These are phyloP conservation scores for Dicroscelio sp. DNA, from an alignment of 2,888 invertebrate genomes.

Conservation along the genomic window DNA sequence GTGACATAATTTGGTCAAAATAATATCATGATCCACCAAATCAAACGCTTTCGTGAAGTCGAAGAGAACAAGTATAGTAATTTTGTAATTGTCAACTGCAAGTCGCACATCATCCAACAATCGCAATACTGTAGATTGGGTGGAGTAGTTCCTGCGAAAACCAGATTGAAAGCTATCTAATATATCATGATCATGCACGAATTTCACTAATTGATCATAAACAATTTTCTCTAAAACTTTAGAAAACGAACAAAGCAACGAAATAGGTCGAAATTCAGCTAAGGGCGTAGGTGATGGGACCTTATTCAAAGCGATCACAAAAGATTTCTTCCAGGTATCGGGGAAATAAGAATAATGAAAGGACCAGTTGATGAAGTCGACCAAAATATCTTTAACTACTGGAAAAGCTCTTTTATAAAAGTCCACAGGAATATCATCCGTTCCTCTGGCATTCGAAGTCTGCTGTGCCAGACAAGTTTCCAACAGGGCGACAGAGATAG, in stretches of 20 bases:
- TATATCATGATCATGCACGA: not conserved
- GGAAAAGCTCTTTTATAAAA: not conserved
- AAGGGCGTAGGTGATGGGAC: not conserved
- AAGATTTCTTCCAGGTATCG: constrained; percentile 2
- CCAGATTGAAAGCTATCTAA: not conserved
- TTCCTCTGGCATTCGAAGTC: not conserved
- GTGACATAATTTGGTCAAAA: not conserved
- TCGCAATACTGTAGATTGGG: not conserved
- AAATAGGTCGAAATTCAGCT: not conserved
- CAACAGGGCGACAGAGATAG: not conserved
- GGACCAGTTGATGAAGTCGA: not conserved
- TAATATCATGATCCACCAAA: not conserved
- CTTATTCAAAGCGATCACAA: not conserved
- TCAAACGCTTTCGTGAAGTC: not conserved
- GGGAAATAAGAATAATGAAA: not conserved
- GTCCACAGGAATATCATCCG: not conserved
- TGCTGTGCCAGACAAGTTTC: not conserved
- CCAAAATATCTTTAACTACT: not conserved
- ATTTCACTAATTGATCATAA: not conserved
- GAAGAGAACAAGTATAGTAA: not conserved
- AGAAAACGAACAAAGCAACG: no score
- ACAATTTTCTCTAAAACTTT: no score
- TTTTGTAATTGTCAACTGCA: not conserved
- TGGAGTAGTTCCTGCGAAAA: not conserved
- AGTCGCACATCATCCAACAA: not conserved